phyloP scores from a whole-genome alignment of 2,113 vertebrate species.

The Etia nguti region DNA sequence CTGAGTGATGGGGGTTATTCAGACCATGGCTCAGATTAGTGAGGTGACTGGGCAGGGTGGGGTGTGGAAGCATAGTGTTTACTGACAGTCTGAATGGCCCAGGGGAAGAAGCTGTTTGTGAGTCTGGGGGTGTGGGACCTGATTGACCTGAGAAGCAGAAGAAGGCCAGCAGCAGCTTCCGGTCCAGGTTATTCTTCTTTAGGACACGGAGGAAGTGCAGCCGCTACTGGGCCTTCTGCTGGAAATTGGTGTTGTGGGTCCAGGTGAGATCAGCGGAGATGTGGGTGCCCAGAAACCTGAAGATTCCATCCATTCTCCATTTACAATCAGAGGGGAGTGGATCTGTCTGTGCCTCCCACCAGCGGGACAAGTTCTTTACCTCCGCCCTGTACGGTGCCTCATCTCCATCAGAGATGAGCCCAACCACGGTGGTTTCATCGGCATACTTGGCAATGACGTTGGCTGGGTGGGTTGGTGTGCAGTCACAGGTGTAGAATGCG shows the following conservation, averaged over 20 bases:
- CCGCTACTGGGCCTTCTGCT: background rate
- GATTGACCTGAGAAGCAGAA: background rate
- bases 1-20: background rate
- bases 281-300: background rate
- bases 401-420: background rate
- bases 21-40: accelerated
- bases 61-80: background rate
- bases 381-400: background rate
- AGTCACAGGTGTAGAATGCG: background rate
- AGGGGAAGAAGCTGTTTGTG: background rate
- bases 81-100: accelerated
- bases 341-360: accelerated
- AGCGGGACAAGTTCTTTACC: background rate
- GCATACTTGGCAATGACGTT: background rate
- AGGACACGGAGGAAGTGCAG: background rate
- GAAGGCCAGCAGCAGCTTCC: background rate
- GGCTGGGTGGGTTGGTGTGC: background rate
- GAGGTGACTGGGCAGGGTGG: background rate
- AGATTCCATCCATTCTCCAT: background rate
- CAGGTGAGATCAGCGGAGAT: background rate
- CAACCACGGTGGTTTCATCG: background rate
- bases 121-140: background rate
- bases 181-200: background rate
- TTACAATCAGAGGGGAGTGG: accelerated
- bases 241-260: background rate